A percentile compares a stretch with the other conserved stretches of the same genome.
phyloP scores from a whole-genome alignment of 2,113 vertebrate genomes.

The Aplodontia rufa region DNA sequence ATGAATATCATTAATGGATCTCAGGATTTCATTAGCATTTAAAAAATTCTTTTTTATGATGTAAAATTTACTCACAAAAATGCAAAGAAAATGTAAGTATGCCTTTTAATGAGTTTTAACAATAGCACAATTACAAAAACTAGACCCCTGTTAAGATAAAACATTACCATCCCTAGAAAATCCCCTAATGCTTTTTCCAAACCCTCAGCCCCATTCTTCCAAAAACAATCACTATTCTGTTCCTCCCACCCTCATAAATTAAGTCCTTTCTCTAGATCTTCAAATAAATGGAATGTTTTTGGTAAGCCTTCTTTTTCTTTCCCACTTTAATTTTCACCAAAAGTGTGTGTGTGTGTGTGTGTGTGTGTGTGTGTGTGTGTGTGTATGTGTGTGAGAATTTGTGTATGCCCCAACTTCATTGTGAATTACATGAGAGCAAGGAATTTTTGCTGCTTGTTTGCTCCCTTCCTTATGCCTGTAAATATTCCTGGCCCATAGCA shows the following conservation, averaged over 20 bases:
- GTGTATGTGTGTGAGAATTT: background rate
- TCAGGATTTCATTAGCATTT: background rate
- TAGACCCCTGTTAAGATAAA: background rate
- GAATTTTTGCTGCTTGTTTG: background rate
- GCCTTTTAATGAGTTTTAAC: background rate
- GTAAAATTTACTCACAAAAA: background rate
- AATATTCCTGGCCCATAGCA: background rate
- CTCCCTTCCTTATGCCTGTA: background rate
- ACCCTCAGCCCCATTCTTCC: background rate
- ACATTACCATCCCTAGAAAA: background rate
- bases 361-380: background rate
- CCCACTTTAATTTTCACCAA: background rate
- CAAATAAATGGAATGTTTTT: conserved; percentile 16
- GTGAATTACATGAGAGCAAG: background rate
- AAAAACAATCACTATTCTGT: background rate
- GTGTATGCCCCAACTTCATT: background rate
- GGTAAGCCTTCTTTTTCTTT: background rate
- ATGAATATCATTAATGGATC: background rate
- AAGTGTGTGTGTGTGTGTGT: background rate
- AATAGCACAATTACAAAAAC: background rate
- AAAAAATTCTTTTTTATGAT: background rate
- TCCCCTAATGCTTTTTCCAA: background rate
- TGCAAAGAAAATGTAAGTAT: background rate
- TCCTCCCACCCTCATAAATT: background rate
- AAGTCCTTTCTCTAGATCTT: background rate